Base-by-base conservation (phyloP, 2,888 invertebrate genomes). In the Brassicogethes aeneus region DNA sequence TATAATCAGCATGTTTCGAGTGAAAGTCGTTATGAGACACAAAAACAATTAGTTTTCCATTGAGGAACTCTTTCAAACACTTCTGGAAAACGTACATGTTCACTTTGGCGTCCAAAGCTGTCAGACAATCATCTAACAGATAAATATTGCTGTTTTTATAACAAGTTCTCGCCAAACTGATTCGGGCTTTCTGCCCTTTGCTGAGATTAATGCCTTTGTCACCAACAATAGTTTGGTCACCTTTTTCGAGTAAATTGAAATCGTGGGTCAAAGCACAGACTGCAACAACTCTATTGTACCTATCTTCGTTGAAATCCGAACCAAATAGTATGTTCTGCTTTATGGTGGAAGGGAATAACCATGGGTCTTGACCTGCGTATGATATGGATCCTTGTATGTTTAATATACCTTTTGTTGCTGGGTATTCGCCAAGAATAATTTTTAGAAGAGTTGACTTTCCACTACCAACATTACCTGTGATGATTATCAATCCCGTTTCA, bases 171-270 rank as follows among this genome's bases (percentile, higher is more conserved):
- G 61, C 61, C 15, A 62, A 42, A 43, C 57, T 61, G n/a, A 62
- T 56, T 36, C 62, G 49, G 8, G 59, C 51, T 51, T 61, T 58
- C 40, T 61, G 81, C 14, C 80, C 79, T 37, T 79, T 80, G 55
- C 77, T 77, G 36, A 82, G 60, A 48, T 74, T 75, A 5, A 77
- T 70, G 2, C 80, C 81, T 39, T 75, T 68, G 49, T 80, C 80
- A 2, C 80, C 80, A 2, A 81, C 75, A 34, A 77, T 57, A 0
- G 79, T 80, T 58, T 52, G 48, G 42, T 69, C 68, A 1, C 62
- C 62, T 16, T 60, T 46, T 7, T 61, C 54, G 34, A 68, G 54
- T 3, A 52, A 48, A 8, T 54, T 65, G 39, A 81, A 61, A 56
- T 82, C 81, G 53, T 62, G 55, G 36, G 65, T 61, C 35, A 75